Evolutionary conservation across 2,888 invertebrate genomes (phyloP), one percentile per base, ranked within the genome.

Genomic region (Mesoligia furuncula): DNA sequence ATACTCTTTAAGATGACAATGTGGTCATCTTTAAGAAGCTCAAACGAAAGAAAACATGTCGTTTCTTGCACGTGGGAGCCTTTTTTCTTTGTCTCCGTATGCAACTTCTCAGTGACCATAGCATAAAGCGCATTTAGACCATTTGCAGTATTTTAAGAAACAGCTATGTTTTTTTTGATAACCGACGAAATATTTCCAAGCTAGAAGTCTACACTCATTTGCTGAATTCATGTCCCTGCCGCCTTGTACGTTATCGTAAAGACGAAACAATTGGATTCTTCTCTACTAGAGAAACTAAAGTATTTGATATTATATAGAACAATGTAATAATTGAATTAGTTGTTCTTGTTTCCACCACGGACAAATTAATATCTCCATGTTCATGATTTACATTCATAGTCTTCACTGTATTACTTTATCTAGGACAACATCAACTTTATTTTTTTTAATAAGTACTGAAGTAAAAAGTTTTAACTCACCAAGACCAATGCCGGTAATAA

Each of bases 401-500:
- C 17, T 62, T 45, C 17, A n/a, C 0, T 17, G 6, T 36, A 1
- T n/a, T 1, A 36, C 13, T 27, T 11, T 36, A 9, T 6, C 17
- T 0, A 39, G 1, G 6, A 27, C 6, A 13, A n/a, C n/a, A 57
- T 27, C n/a, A 57, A 27, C n/a, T 39, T 39, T 7, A 20, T 51
- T 8, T 8, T 20, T 20, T 51, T 2, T 20, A 7, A 51, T 36
- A 36, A 36, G 36, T 20, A 24, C 3, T 54, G 8, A n/a, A n/a
- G n/a, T 27, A 2, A 27, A 57, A 27, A 15, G 15, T 45, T 42
- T 11, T 11, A 9, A 92, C 95, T 94, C 92, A 98, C 98, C 98
- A 84, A 98, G 93, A 85, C 97, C 96, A 80, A 98, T 97, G 73
- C 99, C 98, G 51, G 98, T 95, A 68, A 98, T 92, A 6, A 98